Percentiles rank a stretch among this genome's conserved stretches.
Conservation (phyloP, 2,888 invertebrate species). For the Cryptocephalus moraei region DNA sequence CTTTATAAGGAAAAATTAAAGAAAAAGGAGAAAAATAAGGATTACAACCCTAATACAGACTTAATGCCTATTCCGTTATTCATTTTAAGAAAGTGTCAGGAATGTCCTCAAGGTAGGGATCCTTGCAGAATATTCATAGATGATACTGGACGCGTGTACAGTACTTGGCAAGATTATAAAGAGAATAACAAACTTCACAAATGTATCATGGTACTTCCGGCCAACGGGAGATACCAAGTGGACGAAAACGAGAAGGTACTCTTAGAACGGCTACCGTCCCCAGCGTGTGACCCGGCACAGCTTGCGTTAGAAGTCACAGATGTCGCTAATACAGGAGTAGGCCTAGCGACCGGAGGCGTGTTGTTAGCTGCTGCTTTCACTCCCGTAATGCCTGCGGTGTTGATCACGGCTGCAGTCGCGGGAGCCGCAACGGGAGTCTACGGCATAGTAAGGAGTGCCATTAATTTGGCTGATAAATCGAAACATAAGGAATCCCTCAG, state of each 20-base stretch:
- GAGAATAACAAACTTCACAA: constrained; percentile 43
- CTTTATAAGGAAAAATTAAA: constrained; percentile 23
- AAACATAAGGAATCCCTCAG: constrained; percentile 21
- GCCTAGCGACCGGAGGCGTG: constrained; percentile 37
- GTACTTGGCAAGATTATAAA: constrained; percentile 45
- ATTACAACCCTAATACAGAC: constrained; percentile 29
- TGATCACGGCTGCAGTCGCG: constrained; percentile 8
- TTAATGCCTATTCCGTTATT: constrained; percentile 29
- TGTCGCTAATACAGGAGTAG: constrained; percentile 23
- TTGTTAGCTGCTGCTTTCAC: not conserved
- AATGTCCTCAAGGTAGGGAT: constrained; percentile 16
- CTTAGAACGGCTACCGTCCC: constrained; percentile 26
- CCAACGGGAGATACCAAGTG: constrained; percentile 34
- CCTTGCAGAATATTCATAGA: constrained; percentile 32
- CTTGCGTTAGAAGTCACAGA: constrained; percentile 25
- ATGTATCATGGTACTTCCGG: constrained; percentile 46
- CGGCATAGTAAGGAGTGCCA: not conserved
- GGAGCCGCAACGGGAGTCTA: constrained; percentile 3
- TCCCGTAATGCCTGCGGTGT: constrained; percentile 4
- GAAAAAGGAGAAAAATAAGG: constrained; percentile 20
- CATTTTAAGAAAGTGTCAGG: constrained; percentile 29
- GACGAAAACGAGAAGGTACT: constrained; percentile 25
- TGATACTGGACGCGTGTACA: constrained; percentile 39
- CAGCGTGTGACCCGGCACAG: constrained; percentile 25
- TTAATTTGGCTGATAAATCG: not conserved